Evolutionary conservation across 2,888 invertebrate species (phyloP).

Genomic region (Neocrepidodera transversa): DNA sequence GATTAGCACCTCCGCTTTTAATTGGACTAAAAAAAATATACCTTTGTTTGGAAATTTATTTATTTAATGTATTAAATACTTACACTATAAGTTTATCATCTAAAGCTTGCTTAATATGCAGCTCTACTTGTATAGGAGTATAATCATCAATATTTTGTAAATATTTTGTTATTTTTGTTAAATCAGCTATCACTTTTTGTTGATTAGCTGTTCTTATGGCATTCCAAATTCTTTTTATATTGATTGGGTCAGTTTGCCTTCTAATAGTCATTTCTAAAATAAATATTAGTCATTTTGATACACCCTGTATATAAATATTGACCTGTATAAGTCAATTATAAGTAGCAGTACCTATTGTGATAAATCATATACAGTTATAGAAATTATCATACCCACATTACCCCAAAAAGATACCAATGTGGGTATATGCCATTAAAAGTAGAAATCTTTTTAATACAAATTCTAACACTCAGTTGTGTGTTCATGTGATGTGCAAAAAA

Average conservation of each 20-base stretch:
- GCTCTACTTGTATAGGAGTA: conserved; percentile 51
- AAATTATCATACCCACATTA: conserved; percentile 30
- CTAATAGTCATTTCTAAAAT: conserved; percentile 55
- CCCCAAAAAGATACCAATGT: conserved; percentile 19
- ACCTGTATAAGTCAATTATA: conserved; percentile 25
- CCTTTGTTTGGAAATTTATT: no score
- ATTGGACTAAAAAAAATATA: conserved; percentile 28
- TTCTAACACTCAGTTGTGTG: conserved; percentile 13
- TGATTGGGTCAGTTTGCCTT: conserved; percentile 55
- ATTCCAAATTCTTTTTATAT: conserved; percentile 58
- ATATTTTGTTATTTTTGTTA: conserved; percentile 51
- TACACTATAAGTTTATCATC: conserved; percentile 56
- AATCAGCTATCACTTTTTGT: conserved; percentile 51
- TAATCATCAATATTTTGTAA: conserved; percentile 52
- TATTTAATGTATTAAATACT: no score
- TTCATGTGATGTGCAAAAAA: conserved; percentile 39
- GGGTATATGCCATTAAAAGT: conserved; percentile 20
- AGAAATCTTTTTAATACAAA: conserved; percentile 14
- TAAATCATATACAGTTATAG: conserved; percentile 31
- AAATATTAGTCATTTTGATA: neutral
- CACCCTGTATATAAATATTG: conserved; percentile 6
- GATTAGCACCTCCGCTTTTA: conserved; percentile 29
- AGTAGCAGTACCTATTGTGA: conserved; percentile 24
- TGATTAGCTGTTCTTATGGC: conserved; percentile 52
- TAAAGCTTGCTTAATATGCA: conserved; percentile 53